Conservation (phyloP, 2,113 vertebrate species). For the zebrafish (Danio rerio) region GRCz12tu NC_133190.1:24337501-24338000, state of each 20-base stretch:
- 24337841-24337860: constrained; percentile 62
- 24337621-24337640: constrained; percentile 31
- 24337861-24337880: constrained; percentile 71
- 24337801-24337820: constrained; percentile 64
- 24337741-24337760: not conserved
- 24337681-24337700: not conserved
- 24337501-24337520: no score
- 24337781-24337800: constrained; percentile 5
- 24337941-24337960: constrained; percentile 3
- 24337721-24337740: not conserved
- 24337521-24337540: not conserved
- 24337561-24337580: not conserved
- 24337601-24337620: not conserved
- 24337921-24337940: constrained; percentile 38
- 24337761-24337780: constrained; percentile 51
- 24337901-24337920: constrained; percentile 46
- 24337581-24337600: not conserved
- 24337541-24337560: not conserved
- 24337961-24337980: constrained; percentile 30
- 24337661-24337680: constrained; percentile 61
- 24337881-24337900: constrained; percentile 64
- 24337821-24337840: constrained; percentile 67
- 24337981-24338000: constrained; percentile 4
- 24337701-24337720: not conserved
- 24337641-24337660: constrained; percentile 47